phyloP scores from a whole-genome alignment of 2,113 vertebrate genomes.

The Ovis aries region ARS-UI_Ramb_v3.0 NC_056069.1:56577501-56578000 shows the following conservation, averaged over 20 bases:
- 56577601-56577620: not conserved
- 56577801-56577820: not conserved
- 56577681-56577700: not conserved
- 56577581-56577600: not conserved
- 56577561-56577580: not conserved
- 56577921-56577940: too few species aligned
- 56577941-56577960: not conserved
- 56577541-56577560: not conserved
- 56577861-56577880: too few species aligned
- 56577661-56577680: not conserved
- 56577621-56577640: not conserved
- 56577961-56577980: not conserved
- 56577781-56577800: not conserved
- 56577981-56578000: not conserved
- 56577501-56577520: not conserved
- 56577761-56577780: not conserved
- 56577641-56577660: not conserved
- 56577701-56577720: not conserved
- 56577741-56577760: not conserved
- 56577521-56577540: not conserved
- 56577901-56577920: too few species aligned
- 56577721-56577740: not conserved
- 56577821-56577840: not conserved
- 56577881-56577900: not conserved
- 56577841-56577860: fast-evolving